phyloP scores from a whole-genome alignment of 2,888 invertebrate species.

The Disparrhopalites patrizii region DNA sequence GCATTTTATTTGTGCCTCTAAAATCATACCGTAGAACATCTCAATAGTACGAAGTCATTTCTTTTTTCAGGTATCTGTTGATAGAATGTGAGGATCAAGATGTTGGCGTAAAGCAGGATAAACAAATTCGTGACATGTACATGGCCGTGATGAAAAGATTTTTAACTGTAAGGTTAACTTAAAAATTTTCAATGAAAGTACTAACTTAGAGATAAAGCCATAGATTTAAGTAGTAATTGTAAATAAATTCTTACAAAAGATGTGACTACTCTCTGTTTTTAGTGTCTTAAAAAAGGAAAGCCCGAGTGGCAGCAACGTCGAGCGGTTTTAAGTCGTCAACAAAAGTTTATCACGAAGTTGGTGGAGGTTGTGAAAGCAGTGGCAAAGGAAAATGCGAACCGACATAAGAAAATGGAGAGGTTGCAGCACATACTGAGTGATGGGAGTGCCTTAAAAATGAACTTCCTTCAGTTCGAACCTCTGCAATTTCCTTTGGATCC shows the following conservation, averaged over 20 bases:
- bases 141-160: constrained; percentile 83
- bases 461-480: constrained; percentile 85
- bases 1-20: too few relatives aligned
- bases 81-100: constrained; percentile 92
- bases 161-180: constrained; percentile 58
- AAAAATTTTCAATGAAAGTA: background rate
- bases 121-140: constrained; percentile 76
- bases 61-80: constrained; percentile 63
- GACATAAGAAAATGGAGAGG: constrained; percentile 86
- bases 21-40: background rate
- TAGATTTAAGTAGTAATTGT: too few relatives aligned
- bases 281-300: constrained; percentile 56
- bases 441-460: constrained; percentile 71
- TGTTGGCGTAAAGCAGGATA: constrained; percentile 66
- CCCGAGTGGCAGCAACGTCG: constrained; percentile 69
- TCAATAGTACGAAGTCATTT: too few relatives aligned
- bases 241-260: background rate
- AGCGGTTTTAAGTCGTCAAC: constrained; percentile 75
- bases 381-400: constrained; percentile 82
- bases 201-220: too few relatives aligned
- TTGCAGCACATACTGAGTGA: constrained; percentile 79
- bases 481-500: constrained; percentile 95
- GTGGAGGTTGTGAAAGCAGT: constrained; percentile 83
- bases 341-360: constrained; percentile 84
- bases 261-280: constrained; percentile 21